Conservation (phyloP, 1,140 invertebrate genomes). For the Polypedilum pembai region DNA sequence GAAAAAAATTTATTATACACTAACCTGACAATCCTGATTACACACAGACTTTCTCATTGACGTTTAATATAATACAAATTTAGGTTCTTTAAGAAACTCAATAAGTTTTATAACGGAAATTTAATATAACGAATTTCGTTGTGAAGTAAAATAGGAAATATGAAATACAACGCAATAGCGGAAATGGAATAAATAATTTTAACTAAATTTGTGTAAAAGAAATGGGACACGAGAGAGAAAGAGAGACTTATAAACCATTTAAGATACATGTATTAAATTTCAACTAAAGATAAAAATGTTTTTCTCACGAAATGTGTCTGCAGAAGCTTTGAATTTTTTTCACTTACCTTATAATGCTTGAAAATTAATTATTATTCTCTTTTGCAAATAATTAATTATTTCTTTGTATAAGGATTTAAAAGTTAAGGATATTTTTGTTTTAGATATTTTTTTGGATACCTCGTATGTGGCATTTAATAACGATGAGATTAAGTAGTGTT, state of each 20-base stretch:
- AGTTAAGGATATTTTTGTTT: constrained; percentile 16
- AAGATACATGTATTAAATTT: not conserved
- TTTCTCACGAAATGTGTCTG: not conserved
- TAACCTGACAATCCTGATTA: no score
- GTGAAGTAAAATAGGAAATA: no score
- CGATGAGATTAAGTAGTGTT: not conserved
- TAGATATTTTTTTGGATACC: constrained; percentile 5
- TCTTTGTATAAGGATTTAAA: not conserved
- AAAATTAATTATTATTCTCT: not conserved
- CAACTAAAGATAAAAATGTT: constrained; percentile 9
- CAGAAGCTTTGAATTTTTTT: not conserved
- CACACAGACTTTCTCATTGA: no score
- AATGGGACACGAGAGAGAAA: no score
- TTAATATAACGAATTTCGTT: no score
- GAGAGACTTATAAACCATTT: no score
- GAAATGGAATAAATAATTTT: no score
- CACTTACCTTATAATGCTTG: not conserved
- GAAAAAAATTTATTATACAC: no score
- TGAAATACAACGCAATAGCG: no score
- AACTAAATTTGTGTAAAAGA: not conserved
- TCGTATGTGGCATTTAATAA: not conserved
- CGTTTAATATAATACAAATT: no score
- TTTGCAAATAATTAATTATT: not conserved
- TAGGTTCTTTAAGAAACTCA: no score
- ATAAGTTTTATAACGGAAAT: no score